phyloP scores from a whole-genome alignment of 1,140 invertebrate genomes.

The Belonocnema kinseyi region DNA sequence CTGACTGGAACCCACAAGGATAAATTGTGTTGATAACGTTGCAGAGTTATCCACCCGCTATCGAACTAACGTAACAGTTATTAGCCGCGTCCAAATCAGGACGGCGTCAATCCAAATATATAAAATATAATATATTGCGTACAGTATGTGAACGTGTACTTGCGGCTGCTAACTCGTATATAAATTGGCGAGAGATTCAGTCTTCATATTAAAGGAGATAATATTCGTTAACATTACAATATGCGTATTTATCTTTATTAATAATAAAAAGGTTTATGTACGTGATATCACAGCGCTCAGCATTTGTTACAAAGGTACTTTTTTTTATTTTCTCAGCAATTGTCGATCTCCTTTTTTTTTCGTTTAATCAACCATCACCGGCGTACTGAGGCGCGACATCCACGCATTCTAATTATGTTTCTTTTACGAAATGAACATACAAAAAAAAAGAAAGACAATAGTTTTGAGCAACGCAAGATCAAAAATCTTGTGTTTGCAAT shows the following conservation, averaged over 20 bases:
- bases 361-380: constrained; percentile 52
- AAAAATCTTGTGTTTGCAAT: constrained; percentile 5
- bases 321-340: constrained; percentile 53
- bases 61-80: constrained; percentile 59
- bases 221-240: constrained; percentile 67
- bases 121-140: constrained; percentile 60
- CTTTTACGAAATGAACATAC: constrained; percentile 44
- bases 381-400: constrained; percentile 58
- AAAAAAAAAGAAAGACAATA: constrained; percentile 34
- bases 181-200: constrained; percentile 74
- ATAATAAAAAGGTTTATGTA: constrained; percentile 71
- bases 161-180: constrained; percentile 68
- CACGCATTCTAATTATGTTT: constrained; percentile 51
- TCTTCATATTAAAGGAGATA: constrained; percentile 67
- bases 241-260: constrained; percentile 67
- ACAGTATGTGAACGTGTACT: constrained; percentile 60
- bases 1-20: constrained; percentile 27
- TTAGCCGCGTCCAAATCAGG: constrained; percentile 42
- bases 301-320: constrained; percentile 66
- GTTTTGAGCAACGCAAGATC: constrained; percentile 35
- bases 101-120: constrained; percentile 54
- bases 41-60: constrained; percentile 45
- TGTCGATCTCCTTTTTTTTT: constrained; percentile 51
- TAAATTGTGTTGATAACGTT: constrained; percentile 28
- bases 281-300: constrained; percentile 75